Percentiles rank a stretch among this genome's conserved stretches.
These are phyloP conservation scores for Chymomyza caudatula DNA, from an alignment of 2,888 invertebrate species.

Conservation along the genomic window DNA sequence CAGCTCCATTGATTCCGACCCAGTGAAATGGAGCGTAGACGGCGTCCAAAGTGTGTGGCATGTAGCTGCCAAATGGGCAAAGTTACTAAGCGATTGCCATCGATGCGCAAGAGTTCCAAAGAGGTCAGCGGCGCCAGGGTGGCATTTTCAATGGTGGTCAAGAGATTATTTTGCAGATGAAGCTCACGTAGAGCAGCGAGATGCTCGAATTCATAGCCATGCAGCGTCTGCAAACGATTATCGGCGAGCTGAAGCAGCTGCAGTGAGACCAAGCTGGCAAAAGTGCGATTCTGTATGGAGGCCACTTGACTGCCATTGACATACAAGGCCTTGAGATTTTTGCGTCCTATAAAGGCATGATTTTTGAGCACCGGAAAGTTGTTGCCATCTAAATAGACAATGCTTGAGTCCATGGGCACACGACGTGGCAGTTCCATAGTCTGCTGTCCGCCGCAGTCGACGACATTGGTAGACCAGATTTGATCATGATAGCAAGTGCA, in stretches of 20 bases:
- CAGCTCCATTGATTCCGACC: slow-evolving; percentile 94
- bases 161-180: slow-evolving; percentile 90
- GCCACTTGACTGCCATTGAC: slow-evolving; percentile 92
- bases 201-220: slow-evolving; percentile 93
- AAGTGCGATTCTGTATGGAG: slow-evolving; percentile 92
- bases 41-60: slow-evolving; percentile 73
- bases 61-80: slow-evolving; percentile 88
- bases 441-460: slow-evolving; percentile 91
- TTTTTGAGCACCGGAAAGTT: slow-evolving; percentile 90
- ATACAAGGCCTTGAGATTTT: slow-evolving; percentile 91
- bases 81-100: slow-evolving; percentile 89
- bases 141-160: slow-evolving; percentile 88
- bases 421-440: slow-evolving; percentile 88
- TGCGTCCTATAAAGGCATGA: slow-evolving; percentile 94
- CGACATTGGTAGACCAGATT: slow-evolving; percentile 95
- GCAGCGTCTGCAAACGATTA: slow-evolving; percentile 87
- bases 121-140: slow-evolving; percentile 88
- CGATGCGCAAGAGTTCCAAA: slow-evolving; percentile 88
- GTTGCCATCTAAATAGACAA: slow-evolving; percentile 95
- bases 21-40: slow-evolving; percentile 79
- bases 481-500: slow-evolving; percentile 97
- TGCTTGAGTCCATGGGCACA: slow-evolving; percentile 97
- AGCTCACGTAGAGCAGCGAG: slow-evolving; percentile 88
- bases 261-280: slow-evolving; percentile 90
- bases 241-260: slow-evolving; percentile 90